Conservation (phyloP, 2,113 vertebrate genomes). For the Sinocyclocheilus anshuiensis region DNA sequence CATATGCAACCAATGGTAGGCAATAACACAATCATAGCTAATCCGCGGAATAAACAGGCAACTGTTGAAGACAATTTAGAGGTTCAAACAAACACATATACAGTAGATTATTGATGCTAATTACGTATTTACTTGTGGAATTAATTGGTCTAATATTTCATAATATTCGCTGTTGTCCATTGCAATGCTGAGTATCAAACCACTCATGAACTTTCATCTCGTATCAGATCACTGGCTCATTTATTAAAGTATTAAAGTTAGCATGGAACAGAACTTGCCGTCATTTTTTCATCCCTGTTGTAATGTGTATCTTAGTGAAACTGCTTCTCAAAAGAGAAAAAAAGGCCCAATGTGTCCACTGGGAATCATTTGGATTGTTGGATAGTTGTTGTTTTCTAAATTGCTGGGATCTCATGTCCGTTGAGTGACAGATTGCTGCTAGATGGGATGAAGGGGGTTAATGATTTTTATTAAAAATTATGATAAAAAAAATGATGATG, state of each 20-base stretch:
- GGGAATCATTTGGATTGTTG: too few species aligned
- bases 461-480: not conserved
- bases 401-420: too few species aligned
- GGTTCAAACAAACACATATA: not conserved
- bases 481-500: not conserved
- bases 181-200: not conserved
- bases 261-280: not conserved
- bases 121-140: not conserved
- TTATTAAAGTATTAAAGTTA: not conserved
- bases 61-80: not conserved
- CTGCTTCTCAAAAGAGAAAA: not conserved
- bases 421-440: not conserved
- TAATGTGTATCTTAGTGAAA: not conserved
- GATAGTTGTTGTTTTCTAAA: too few species aligned
- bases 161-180: not conserved
- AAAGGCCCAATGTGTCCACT: not conserved
- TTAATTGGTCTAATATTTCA: not conserved
- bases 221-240: not conserved
- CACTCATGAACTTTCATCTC: not conserved
- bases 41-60: not conserved
- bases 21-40: too few species aligned
- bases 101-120: not conserved
- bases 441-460: not conserved
- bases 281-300: not conserved
- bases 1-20: not conserved